Evolutionary conservation across 2,113 vertebrate species (phyloP).

Genomic region (Scopus umbretta): DNA sequence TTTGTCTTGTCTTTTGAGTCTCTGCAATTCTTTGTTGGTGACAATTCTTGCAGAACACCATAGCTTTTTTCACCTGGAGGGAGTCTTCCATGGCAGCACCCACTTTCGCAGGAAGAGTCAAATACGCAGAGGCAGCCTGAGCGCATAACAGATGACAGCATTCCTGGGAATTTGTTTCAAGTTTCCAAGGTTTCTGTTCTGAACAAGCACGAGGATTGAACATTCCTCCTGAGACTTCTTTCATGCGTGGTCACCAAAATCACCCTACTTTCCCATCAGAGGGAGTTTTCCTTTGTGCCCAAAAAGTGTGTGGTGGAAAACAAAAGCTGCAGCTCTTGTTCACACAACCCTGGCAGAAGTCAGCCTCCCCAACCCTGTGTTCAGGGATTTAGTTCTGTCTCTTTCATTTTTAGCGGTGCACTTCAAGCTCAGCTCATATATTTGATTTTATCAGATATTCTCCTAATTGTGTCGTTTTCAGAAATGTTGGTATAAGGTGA

Average conservation of each 20-base stretch:
- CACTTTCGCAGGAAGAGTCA: neutral
- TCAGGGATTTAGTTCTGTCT: neutral
- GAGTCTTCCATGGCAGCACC: neutral
- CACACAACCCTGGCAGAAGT: neutral
- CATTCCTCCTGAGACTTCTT: neutral
- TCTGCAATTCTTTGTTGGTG: neutral
- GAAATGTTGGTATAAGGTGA: neutral
- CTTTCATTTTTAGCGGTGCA: neutral
- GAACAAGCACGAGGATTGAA: neutral
- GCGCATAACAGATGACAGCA: neutral
- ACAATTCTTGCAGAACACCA: neutral
- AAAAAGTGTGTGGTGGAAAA: neutral
- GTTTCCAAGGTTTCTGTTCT: constrained; percentile 28
- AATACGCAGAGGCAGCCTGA: neutral
- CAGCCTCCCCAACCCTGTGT: neutral
- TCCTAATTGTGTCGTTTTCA: neutral
- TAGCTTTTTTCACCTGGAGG: neutral
- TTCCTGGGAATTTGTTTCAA: neutral
- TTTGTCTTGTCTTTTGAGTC: neutral
- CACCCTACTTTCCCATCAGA: neutral
- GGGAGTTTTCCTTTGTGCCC: neutral
- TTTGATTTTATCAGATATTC: neutral
- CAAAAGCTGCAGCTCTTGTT: neutral
- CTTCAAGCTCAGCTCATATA: neutral
- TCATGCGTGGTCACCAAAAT: neutral